Conservation (phyloP, 53 echinoderm and acorn worm genomes). For the Zoroaster sp. region DNA sequence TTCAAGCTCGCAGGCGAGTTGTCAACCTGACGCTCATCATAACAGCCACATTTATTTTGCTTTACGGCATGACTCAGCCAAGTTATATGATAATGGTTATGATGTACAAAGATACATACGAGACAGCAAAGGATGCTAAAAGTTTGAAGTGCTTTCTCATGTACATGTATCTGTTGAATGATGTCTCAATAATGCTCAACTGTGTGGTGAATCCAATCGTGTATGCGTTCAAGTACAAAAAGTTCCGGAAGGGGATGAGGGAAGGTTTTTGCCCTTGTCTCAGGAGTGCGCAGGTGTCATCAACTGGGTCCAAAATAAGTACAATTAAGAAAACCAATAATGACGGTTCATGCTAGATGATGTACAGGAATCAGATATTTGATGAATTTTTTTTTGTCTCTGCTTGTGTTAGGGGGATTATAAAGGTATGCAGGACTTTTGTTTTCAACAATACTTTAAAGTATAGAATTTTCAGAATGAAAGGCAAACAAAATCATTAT, state of each 20-base stretch:
- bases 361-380: background rate
- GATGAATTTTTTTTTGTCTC: background rate
- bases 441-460: no score
- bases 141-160: background rate
- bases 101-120: no score
- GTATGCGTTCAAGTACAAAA: slow-evolving; percentile 49
- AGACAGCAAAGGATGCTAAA: background rate
- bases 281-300: background rate
- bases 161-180: background rate
- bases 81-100: background rate
- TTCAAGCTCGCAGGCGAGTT: slow-evolving; percentile 78
- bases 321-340: background rate
- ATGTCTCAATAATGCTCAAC: background rate
- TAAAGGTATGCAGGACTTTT: no score
- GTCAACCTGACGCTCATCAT: slow-evolving; percentile 75
- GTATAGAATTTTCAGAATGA: no score
- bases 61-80: background rate
- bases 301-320: background rate
- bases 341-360: background rate
- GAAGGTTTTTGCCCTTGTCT: slow-evolving; percentile 13
- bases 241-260: slow-evolving; percentile 11
- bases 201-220: slow-evolving; percentile 37
- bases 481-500: no score
- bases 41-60: slow-evolving; percentile 62
- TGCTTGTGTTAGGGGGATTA: no score